Evolutionary conservation across 2,888 invertebrate species (phyloP).

Genomic region (Fragum sueziense): DNA sequence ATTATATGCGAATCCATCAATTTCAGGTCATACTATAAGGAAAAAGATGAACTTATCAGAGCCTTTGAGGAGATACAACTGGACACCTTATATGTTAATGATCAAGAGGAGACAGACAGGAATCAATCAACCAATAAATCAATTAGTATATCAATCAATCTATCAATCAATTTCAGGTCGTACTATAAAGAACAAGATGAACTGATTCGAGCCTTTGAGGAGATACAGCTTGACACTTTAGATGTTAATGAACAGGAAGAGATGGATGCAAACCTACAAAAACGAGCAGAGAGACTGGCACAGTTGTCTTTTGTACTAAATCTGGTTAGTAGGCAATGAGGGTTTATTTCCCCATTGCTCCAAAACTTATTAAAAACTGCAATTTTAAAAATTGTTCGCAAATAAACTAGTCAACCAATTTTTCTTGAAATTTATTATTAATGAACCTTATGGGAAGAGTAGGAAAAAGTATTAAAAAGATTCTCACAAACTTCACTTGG

Average conservation of each 20-base stretch:
- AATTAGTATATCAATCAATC: too few species aligned
- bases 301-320: constrained; percentile 72
- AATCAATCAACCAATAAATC: too few species aligned
- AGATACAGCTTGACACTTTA: constrained; percentile 68
- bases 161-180: constrained; percentile 71
- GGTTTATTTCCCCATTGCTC: too few species aligned
- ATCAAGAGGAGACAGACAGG: constrained; percentile 54
- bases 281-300: constrained; percentile 61
- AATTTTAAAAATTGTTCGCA: too few species aligned
- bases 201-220: constrained; percentile 78
- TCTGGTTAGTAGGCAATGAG: constrained; percentile 62
- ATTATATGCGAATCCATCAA: too few species aligned
- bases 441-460: too few species aligned
- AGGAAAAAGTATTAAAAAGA: too few species aligned
- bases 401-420: too few species aligned
- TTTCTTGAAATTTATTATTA: too few species aligned
- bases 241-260: constrained; percentile 58
- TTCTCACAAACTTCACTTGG: too few species aligned
- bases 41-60: constrained; percentile 78
- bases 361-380: too few species aligned
- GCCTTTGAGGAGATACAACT: constrained; percentile 76
- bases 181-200: constrained; percentile 80
- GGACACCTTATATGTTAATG: constrained; percentile 62
- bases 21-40: constrained; percentile 78
- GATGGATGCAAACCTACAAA: constrained; percentile 25